phyloP scores from a whole-genome alignment of 1,140 invertebrate species.

The Homalodisca vitripennis region DNA sequence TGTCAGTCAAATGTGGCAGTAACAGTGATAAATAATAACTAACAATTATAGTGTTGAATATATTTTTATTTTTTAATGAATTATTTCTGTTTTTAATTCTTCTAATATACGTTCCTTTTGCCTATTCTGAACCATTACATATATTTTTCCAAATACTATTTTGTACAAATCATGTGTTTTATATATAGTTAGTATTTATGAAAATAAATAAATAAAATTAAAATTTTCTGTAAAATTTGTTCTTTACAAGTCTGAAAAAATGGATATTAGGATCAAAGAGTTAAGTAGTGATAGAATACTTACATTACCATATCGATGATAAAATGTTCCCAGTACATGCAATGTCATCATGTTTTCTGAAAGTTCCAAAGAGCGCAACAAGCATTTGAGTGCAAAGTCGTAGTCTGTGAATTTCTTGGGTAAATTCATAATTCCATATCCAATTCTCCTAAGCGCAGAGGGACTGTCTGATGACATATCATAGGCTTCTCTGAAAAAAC shows the following conservation, averaged over 20 bases:
- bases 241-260: background rate
- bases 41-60: too few species aligned
- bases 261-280: background rate
- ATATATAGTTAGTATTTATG: background rate
- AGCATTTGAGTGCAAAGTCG: conserved; percentile 7
- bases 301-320: conserved; percentile 4
- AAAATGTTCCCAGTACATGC: conserved; percentile 20
- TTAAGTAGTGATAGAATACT: background rate
- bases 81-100: too few species aligned
- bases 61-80: too few species aligned
- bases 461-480: background rate
- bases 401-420: background rate
- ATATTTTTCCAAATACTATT: background rate
- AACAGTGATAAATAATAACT: background rate
- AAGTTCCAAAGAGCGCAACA: background rate
- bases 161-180: background rate
- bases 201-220: background rate
- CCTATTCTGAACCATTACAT: background rate
- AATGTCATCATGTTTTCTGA: background rate
- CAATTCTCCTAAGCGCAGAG: background rate
- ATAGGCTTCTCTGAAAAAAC: background rate
- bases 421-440: conserved; percentile 22
- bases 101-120: background rate
- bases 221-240: too few species aligned
- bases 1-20: background rate